Percentiles rank a stretch among this genome's conserved stretches.
These are phyloP conservation scores for Ginglymostoma cirratum DNA, from an alignment of 2,113 vertebrate genomes.

Conservation along the genomic window DNA sequence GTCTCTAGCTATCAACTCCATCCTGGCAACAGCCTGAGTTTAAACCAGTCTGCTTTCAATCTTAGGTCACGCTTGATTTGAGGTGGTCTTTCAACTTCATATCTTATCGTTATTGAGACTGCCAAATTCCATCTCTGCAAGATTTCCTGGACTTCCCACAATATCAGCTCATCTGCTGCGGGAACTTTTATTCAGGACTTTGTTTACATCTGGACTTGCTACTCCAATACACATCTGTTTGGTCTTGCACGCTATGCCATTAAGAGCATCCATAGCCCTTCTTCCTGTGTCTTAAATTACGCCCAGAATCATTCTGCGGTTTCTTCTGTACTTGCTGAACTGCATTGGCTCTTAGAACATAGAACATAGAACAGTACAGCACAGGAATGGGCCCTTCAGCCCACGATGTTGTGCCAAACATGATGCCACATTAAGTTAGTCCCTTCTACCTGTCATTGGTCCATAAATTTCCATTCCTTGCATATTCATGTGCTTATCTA, in stretches of 20 bases:
- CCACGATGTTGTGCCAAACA: too few species aligned
- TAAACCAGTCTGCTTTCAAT: neutral
- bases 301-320: neutral
- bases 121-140: neutral
- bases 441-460: too few species aligned
- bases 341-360: neutral
- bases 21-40: neutral
- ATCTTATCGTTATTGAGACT: too few species aligned
- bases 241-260: neutral
- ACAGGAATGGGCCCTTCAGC: too few species aligned
- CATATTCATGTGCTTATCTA: too few species aligned
- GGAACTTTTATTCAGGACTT: neutral
- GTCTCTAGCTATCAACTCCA: neutral
- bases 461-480: too few species aligned
- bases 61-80: neutral
- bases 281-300: neutral
- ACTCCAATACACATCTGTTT: neutral
- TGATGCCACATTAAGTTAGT: too few species aligned
- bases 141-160: neutral
- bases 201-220: neutral
- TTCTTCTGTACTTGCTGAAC: neutral
- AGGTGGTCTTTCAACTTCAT: neutral
- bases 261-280: neutral
- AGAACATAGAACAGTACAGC: too few species aligned
- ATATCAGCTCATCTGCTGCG: neutral